phyloP scores from a whole-genome alignment of 2,888 invertebrate genomes.

The Catocala nupta region DNA sequence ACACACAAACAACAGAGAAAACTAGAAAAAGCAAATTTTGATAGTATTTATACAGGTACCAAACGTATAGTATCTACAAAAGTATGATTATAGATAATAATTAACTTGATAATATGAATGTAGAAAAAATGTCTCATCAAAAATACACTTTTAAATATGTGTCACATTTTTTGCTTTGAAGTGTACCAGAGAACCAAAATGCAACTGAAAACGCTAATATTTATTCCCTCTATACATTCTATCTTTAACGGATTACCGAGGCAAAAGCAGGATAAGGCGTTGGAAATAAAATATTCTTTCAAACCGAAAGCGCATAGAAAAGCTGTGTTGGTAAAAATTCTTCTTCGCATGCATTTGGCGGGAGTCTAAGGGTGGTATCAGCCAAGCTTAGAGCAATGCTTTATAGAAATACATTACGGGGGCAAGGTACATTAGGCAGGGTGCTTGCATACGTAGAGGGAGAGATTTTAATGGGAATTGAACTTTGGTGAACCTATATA shows the following conservation, averaged over 20 bases:
- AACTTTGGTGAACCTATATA: too few relatives aligned
- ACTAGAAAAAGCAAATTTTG: too few relatives aligned
- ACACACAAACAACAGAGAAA: too few relatives aligned
- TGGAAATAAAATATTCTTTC: slow-evolving; percentile 39
- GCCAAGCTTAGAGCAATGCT: slow-evolving; percentile 52
- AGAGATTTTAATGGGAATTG: too few relatives aligned
- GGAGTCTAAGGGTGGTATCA: slow-evolving; percentile 50
- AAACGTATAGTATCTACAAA: too few relatives aligned
- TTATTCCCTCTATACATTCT: slow-evolving; percentile 10
- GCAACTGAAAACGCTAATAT: slow-evolving; percentile 12
- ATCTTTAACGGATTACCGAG: slow-evolving; percentile 33
- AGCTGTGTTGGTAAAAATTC: slow-evolving; percentile 29
- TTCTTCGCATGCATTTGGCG: slow-evolving; percentile 42
- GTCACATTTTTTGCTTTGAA: neutral
- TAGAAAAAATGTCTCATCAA: too few relatives aligned
- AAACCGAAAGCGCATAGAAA: slow-evolving; percentile 16
- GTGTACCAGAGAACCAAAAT: slow-evolving; percentile 30
- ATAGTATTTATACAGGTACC: too few relatives aligned
- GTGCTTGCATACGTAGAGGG: too few relatives aligned
- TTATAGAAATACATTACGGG: slow-evolving; percentile 39
- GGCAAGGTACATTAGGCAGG: slow-evolving; percentile 21
- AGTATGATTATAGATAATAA: too few relatives aligned
- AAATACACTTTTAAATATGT: too few relatives aligned
- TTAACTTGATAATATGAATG: too few relatives aligned
- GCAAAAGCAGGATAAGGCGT: slow-evolving; percentile 22